Evolutionary conservation across 2,113 vertebrate genomes (phyloP).

Genomic region (Sisor rabdophorus): DNA sequence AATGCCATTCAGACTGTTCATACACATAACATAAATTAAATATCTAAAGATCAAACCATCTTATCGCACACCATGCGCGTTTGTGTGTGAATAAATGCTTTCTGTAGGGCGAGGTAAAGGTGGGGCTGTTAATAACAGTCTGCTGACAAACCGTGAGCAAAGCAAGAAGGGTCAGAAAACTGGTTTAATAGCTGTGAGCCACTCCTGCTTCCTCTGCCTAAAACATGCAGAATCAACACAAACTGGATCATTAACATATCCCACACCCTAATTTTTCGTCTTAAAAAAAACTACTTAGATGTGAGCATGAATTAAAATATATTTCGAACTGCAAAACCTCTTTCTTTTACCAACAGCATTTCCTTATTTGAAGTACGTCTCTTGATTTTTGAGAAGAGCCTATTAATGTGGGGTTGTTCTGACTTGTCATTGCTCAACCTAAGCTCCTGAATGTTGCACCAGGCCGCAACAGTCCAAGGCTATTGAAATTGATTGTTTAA

Average conservation of each 20-base stretch:
- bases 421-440: slow-evolving; percentile 34
- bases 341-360: slow-evolving; percentile 29
- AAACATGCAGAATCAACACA: slow-evolving; percentile 44
- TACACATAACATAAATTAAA: neutral
- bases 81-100: slow-evolving; percentile 7
- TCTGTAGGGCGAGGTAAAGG: slow-evolving; percentile 30
- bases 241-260: slow-evolving; percentile 8
- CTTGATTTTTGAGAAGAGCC: slow-evolving; percentile 1
- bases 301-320: neutral
- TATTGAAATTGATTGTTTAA: neutral
- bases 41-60: neutral
- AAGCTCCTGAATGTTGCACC: slow-evolving; percentile 6
- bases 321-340: neutral
- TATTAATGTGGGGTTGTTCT: slow-evolving; percentile 35
- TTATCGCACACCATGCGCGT: neutral
- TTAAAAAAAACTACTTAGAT: neutral
- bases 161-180: slow-evolving; percentile 35
- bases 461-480: neutral
- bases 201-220: slow-evolving; percentile 34
- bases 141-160: slow-evolving; percentile 29
- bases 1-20: neutral
- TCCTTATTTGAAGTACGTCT: neutral
- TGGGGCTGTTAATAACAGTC: slow-evolving; percentile 42
- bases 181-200: slow-evolving; percentile 35
- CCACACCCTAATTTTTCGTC: slow-evolving; percentile 35